These are phyloP conservation scores for Dendrocincla tyrannina DNA, from an alignment of 2,797 vertebrate genomes.

Conservation along the genomic window DNA sequence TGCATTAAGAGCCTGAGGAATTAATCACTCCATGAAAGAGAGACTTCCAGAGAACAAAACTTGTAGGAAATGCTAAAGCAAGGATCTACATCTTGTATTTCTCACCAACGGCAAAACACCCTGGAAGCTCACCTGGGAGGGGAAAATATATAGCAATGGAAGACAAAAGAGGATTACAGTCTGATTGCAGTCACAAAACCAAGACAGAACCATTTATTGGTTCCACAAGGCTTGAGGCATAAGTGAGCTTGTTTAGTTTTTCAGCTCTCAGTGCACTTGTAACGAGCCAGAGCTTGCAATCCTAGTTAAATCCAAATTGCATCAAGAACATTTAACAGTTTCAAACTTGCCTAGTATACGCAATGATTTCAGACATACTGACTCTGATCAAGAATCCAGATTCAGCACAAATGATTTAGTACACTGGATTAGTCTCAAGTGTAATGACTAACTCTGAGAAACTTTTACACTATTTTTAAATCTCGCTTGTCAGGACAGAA, in stretches of 20 bases:
- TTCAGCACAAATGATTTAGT: constrained; percentile 44
- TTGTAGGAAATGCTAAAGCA: neutral
- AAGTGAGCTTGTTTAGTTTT: constrained; percentile 12
- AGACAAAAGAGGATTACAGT: neutral
- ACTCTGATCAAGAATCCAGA: constrained; percentile 44
- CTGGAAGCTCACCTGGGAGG: neutral
- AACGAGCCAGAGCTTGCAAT: constrained; percentile 62
- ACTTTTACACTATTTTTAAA: constrained; percentile 49
- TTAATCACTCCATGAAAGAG: neutral
- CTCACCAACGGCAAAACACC: neutral
- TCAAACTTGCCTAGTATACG: constrained; percentile 55
- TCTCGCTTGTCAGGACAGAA: constrained; percentile 45
- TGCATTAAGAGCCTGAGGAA: neutral
- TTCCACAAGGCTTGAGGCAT: neutral
- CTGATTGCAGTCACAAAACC: constrained; percentile 1
- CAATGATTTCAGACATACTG: constrained; percentile 47
- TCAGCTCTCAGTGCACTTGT: neutral
- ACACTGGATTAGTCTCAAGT: constrained; percentile 31
- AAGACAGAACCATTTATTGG: neutral
- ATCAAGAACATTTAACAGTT: constrained; percentile 63
- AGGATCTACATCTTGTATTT: neutral
- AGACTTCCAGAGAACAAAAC: neutral
- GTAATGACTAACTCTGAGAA: constrained; percentile 54
- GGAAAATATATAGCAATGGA: neutral
- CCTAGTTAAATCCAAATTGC: constrained; percentile 39